A percentile compares a stretch with the other conserved stretches of the same genome.
These are phyloP conservation scores for Genyomyrus donnyi DNA, from an alignment of 2,113 vertebrate species.

Conservation along the genomic window DNA sequence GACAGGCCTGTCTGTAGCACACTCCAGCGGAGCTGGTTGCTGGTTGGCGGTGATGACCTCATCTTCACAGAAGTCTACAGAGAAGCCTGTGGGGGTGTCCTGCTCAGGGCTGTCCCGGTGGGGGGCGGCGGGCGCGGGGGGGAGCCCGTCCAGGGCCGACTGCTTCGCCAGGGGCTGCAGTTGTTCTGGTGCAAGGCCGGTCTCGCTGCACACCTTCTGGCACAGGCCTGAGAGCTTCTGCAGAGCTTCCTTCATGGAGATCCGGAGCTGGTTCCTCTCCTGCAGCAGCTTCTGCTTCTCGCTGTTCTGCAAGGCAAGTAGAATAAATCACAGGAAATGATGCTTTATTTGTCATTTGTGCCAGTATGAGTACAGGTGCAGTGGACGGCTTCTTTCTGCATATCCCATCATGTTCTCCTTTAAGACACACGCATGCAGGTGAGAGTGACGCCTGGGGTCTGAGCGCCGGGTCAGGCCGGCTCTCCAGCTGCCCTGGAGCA, in stretches of 20 bases:
- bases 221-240: slow-evolving; percentile 79
- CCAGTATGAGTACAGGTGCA: not conserved
- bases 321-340: not conserved
- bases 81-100: slow-evolving; percentile 32
- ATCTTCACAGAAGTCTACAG: slow-evolving; percentile 40
- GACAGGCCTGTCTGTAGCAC: slow-evolving; percentile 24
- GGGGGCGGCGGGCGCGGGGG: slow-evolving; percentile 55
- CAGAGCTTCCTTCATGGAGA: slow-evolving; percentile 74
- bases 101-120: slow-evolving; percentile 42
- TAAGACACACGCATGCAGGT: not conserved
- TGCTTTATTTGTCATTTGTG: not conserved
- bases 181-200: slow-evolving; percentile 70
- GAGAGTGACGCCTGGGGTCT: not conserved
- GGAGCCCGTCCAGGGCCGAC: slow-evolving; percentile 62
- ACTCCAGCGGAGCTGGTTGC: slow-evolving; percentile 33
- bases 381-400: not conserved
- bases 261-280: slow-evolving; percentile 76
- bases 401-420: not conserved
- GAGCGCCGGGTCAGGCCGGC: not conserved
- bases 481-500: not conserved
- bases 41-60: not conserved
- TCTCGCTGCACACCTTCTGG: slow-evolving; percentile 74
- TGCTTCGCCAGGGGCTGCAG: slow-evolving; percentile 77
- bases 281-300: slow-evolving; percentile 81
- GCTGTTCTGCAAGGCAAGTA: slow-evolving; percentile 58